Conservation (phyloP, 64 coral and sea anemone species). For the Platygyra sinensis region DNA sequence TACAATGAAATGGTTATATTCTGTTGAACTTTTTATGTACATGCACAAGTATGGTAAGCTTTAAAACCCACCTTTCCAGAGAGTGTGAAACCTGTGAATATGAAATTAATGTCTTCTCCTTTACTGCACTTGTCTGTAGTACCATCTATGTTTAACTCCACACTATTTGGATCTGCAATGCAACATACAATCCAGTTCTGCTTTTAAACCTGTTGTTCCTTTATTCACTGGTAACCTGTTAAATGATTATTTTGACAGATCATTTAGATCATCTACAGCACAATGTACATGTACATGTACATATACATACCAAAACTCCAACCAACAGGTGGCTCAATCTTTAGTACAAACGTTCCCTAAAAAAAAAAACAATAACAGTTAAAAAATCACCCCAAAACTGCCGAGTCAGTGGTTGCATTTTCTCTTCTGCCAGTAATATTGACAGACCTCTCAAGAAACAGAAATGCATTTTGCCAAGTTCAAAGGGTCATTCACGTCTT, state of each 20-base stretch:
- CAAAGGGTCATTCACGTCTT: too few relatives aligned
- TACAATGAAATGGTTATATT: too few relatives aligned
- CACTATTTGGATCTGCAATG: slow-evolving; percentile 79
- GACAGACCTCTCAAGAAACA: too few relatives aligned
- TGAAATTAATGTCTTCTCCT: slow-evolving; percentile 97
- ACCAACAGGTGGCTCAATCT: slow-evolving; percentile 91
- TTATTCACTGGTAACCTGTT: too few relatives aligned
- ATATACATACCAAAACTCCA: slow-evolving; percentile 93
- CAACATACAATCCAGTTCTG: too few relatives aligned
- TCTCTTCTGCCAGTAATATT: too few relatives aligned
- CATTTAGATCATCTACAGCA: too few relatives aligned
- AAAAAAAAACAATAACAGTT: background rate
- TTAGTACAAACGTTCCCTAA: slow-evolving; percentile 89
- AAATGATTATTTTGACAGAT: too few relatives aligned
- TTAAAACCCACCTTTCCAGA: slow-evolving; percentile 79
- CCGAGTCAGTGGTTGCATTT: too few relatives aligned
- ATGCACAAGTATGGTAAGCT: background rate
- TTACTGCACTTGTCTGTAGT: slow-evolving; percentile 92
- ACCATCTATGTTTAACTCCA: slow-evolving; percentile 95
- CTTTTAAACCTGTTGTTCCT: too few relatives aligned
- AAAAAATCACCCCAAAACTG: background rate
- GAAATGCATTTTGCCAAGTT: too few relatives aligned
- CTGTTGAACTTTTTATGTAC: too few relatives aligned
- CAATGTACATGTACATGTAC: background rate
- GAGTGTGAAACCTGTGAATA: slow-evolving; percentile 93